Conservation (phyloP, 1,140 invertebrate genomes). For the Micrasema minimum region DNA sequence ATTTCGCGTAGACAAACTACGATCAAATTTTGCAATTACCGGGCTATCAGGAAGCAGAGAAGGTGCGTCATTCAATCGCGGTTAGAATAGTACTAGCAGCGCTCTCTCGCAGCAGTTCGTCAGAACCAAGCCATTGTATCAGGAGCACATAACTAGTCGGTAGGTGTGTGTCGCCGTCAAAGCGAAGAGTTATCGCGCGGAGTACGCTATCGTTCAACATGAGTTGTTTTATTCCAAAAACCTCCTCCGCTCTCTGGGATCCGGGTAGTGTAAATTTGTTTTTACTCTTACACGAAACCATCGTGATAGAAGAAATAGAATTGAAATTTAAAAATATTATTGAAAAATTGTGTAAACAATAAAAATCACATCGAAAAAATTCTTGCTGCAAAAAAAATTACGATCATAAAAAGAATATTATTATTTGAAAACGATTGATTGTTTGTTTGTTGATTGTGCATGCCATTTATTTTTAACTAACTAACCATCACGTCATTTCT, state of each 20-base stretch:
- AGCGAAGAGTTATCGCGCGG: not conserved
- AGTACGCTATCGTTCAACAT: conserved; percentile 2
- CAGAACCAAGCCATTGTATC: conserved; percentile 5
- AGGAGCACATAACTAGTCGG: conserved; percentile 21
- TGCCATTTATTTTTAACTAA: too few relatives aligned
- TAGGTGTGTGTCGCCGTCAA: not conserved
- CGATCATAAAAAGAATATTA: too few relatives aligned
- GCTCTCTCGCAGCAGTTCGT: not conserved
- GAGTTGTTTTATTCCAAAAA: conserved; percentile 15
- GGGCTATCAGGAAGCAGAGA: conserved; percentile 21
- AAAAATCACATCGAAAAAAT: too few relatives aligned
- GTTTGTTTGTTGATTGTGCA: too few relatives aligned
- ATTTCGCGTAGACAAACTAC: conserved; percentile 21
- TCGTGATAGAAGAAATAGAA: too few relatives aligned
- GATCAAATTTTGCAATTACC: conserved; percentile 25
- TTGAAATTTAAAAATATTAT: too few relatives aligned
- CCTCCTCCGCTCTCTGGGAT: conserved; percentile 32
- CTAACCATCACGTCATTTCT: too few relatives aligned
- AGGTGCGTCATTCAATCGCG: conserved; percentile 1
- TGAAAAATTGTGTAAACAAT: too few relatives aligned
- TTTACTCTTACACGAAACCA: conserved; percentile 11
- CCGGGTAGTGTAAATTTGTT: conserved; percentile 37
- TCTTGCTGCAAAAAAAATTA: too few relatives aligned
- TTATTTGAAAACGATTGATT: too few relatives aligned
- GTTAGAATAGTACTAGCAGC: not conserved